phyloP scores from a whole-genome alignment of 2,113 vertebrate genomes.

The Xyliphius kryptos region DNA sequence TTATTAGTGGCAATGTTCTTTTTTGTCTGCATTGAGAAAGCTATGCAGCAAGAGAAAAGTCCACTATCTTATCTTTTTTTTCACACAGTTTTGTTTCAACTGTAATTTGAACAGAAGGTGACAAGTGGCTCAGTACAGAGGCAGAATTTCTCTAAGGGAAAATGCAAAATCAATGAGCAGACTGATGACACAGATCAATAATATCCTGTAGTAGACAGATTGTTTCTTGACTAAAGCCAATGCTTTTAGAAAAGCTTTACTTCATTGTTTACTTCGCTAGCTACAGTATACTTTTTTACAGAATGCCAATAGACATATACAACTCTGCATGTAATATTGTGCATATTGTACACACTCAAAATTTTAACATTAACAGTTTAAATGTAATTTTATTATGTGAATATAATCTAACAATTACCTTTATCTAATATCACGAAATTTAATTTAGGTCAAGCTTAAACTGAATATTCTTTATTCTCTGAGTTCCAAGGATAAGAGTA shows the following conservation, averaged over 20 bases:
- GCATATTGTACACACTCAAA: background rate
- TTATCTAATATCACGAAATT: too few species aligned
- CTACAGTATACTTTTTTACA: background rate
- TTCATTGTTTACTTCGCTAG: background rate
- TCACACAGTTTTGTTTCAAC: background rate
- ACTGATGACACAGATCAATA: constrained; percentile 6
- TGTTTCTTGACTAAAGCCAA: background rate
- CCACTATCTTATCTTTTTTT: background rate
- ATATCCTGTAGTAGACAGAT: background rate
- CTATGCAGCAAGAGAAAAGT: too few species aligned
- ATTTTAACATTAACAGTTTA: background rate
- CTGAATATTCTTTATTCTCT: too few species aligned
- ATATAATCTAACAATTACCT: too few species aligned
- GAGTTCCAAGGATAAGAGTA: too few species aligned
- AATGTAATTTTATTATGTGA: background rate
- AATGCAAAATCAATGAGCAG: constrained; percentile 2
- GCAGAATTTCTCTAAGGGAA: background rate
- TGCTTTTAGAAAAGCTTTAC: background rate
- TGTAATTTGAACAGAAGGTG: background rate
- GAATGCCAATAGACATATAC: background rate
- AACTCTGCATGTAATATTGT: background rate
- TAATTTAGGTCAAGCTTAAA: too few species aligned
- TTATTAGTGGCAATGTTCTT: background rate
- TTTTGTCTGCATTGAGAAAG: background rate
- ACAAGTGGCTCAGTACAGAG: background rate